Base-by-base conservation (phyloP, 2,888 invertebrate species). In the Agrotis exclamationis region DNA sequence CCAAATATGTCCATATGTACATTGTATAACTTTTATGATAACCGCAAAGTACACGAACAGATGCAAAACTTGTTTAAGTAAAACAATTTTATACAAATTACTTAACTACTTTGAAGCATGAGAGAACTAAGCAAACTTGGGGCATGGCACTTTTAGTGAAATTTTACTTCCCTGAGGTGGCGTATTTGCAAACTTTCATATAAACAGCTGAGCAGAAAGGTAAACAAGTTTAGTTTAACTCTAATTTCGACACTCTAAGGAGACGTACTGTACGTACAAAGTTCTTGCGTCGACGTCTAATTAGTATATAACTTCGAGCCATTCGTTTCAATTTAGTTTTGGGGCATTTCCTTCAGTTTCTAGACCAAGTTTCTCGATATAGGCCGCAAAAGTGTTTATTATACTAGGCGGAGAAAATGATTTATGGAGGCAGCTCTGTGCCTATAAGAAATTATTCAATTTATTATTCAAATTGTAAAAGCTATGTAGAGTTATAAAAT, bases 211-310 rank as follows among this genome's bases (percentile, higher is more conserved):
- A 87, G 87, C 82, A 86, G 90, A 86, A 91, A 93, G 90, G 93
- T 94, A 93, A 92, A 93, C 93, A 94, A 95, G 93, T 94, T 94
- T 92, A 90, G 92, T 93, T 93, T 88, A 92, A 93, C 91, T 93
- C 90, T 90, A 92, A 93, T 94, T 94, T 93, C 92, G 92, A 91
- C 93, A 94, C 94, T 93, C 92, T 84, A 86, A 91, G 91, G 93
- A 93, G 91, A 92, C 92, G 93, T 81, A 74, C 69, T 62, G 65
- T 90, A 90, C 86, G 85, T 87, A 90, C 85, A 90, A 93, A 93
- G 87, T 93, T 91, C 87, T 85, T 84, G 87, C 86, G 86, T 90
- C 84, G 87, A 89, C 85, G 88, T 91, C 91, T 94, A 93, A 94
- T 95, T 95, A 94, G 91, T 88, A 90, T 91, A 91, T 92, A 93